These are phyloP conservation scores for Neostethus bicornis DNA, from an alignment of 2,797 vertebrate species.

Conservation along the genomic window DNA sequence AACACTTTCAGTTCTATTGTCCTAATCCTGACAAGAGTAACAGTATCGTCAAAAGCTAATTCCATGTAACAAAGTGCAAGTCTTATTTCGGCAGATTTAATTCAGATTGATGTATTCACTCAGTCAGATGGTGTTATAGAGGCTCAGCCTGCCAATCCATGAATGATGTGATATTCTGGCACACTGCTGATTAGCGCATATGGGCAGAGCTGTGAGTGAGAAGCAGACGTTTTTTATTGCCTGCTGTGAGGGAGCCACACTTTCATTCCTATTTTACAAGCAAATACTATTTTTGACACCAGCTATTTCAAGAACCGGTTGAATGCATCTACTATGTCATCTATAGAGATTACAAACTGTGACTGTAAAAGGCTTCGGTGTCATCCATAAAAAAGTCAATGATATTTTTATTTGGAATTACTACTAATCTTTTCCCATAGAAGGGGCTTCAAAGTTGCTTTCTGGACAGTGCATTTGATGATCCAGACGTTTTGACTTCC, in stretches of 20 bases:
- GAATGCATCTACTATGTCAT: conserved; percentile 49
- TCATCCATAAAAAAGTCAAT: conserved; percentile 11
- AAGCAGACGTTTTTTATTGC: conserved; percentile 4
- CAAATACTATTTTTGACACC: conserved; percentile 1
- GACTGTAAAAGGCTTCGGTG: conserved; percentile 16
- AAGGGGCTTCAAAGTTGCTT: no score
- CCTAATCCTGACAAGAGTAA: no score
- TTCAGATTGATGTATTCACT: conserved; percentile 21
- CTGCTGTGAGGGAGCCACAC: neutral
- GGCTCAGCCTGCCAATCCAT: conserved; percentile 17
- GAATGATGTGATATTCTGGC: conserved; percentile 32
- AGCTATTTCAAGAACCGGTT: conserved; percentile 18
- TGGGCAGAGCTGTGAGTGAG: conserved; percentile 25
- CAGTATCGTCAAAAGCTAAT: neutral
- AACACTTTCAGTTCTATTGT: no score
- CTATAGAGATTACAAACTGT: conserved; percentile 9
- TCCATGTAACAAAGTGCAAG: conserved; percentile 9
- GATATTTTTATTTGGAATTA: no score
- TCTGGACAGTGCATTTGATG: no score
- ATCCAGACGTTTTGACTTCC: no score
- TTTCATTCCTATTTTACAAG: conserved; percentile 21
- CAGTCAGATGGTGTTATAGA: conserved; percentile 13
- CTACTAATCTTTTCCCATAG: no score
- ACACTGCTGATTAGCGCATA: conserved; percentile 38
- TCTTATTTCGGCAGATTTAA: conserved; percentile 11